These are phyloP conservation scores for Myodes glareolus DNA, from an alignment of 2,113 vertebrate genomes.

Conservation along the genomic window DNA sequence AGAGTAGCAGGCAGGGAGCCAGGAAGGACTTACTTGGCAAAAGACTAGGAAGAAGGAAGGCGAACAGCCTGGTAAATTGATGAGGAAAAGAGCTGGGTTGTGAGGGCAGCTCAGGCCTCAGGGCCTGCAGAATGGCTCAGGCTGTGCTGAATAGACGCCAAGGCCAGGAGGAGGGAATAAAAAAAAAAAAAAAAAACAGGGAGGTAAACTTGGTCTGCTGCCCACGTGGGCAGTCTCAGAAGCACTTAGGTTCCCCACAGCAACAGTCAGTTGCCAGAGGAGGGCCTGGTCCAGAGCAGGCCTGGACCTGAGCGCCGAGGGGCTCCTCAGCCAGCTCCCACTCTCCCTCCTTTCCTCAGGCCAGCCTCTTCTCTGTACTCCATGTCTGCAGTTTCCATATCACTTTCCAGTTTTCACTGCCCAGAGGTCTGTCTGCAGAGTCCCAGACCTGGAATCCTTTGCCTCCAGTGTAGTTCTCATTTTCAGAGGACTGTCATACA, in stretches of 20 bases:
- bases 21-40: slow-evolving; percentile 73
- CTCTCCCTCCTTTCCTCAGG: background rate
- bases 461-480: background rate
- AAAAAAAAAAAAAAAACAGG: background rate
- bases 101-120: background rate
- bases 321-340: background rate
- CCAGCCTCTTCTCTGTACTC: background rate
- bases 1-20: slow-evolving; percentile 59
- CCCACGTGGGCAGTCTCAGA: slow-evolving; percentile 57
- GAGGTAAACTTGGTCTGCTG: slow-evolving; percentile 19
- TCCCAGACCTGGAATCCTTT: background rate
- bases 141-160: background rate
- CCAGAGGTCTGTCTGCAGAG: background rate
- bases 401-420: background rate
- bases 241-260: slow-evolving; percentile 28
- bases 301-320: background rate
- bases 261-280: background rate
- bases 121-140: background rate
- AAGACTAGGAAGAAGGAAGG: slow-evolving; percentile 21
- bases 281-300: background rate
- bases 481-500: background rate
- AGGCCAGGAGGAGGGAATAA: background rate
- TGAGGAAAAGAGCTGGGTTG: slow-evolving; percentile 51
- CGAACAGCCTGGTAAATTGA: slow-evolving; percentile 68
- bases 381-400: background rate